A percentile compares a stretch with the other conserved stretches of the same genome.
phyloP scores from a whole-genome alignment of 2,113 vertebrate genomes.

The Climacteris rufus region DNA sequence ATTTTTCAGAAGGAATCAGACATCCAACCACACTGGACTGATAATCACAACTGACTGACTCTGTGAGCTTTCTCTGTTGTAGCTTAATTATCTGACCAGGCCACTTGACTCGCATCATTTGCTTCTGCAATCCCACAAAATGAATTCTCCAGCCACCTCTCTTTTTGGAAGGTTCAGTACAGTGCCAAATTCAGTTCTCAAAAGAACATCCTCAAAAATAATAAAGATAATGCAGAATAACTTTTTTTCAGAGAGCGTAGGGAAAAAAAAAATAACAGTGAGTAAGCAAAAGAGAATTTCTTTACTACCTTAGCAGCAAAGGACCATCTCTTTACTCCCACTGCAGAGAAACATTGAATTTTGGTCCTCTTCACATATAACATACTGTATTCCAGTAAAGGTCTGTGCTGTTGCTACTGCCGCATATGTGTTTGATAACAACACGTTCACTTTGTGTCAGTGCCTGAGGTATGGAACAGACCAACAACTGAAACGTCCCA shows the following conservation, averaged over 20 bases:
- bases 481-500: not conserved
- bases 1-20: constrained; percentile 21
- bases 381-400: not conserved
- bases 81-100: constrained; percentile 54
- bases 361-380: not conserved
- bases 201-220: not conserved
- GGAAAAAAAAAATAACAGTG: not conserved
- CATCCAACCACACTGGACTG: not conserved
- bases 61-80: not conserved
- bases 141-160: not conserved
- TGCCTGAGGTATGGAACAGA: not conserved
- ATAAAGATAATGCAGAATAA: not conserved
- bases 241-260: not conserved
- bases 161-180: not conserved
- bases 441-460: not conserved
- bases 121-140: constrained; percentile 21
- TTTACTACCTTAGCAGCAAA: not conserved
- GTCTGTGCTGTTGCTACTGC: not conserved
- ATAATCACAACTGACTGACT: constrained; percentile 47
- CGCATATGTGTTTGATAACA: not conserved
- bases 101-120: constrained; percentile 46
- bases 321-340: not conserved
- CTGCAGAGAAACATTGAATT: not conserved
- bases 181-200: not conserved
- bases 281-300: not conserved